Evolutionary conservation across 2,113 vertebrate species (phyloP), one percentile per base, ranked within the genome.

Genomic region (Gopherus evgoodei): DNA sequence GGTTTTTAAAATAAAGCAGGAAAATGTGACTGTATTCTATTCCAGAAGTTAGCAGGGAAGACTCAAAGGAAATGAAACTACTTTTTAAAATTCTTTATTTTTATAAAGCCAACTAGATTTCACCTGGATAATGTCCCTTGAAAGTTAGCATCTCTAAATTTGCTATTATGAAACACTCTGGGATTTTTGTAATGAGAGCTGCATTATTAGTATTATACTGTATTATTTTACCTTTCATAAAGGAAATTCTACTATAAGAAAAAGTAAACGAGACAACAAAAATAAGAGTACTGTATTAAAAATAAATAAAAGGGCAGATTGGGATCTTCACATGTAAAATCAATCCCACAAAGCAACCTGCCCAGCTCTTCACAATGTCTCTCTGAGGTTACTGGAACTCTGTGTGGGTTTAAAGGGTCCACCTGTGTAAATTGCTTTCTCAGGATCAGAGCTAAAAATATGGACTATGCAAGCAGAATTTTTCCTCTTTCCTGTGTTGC

Each of bases 111-210:
- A 22, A 24, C 62, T 3, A 53, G 1, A 49, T 84, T 96, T 88
- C 19, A 80, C 84, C 69, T 2, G 13, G 21, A 44, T 72, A 72
- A 5, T 50, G 14, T 11, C 6, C 84, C 25, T 53, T 84, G 16
- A 78, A 92, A 78, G 65, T 72, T n/a, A 5, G 65, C 19, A 72
- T 72, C 65, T 38, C 8, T 69, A 72, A 38, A 72, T 79, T 21
- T 90, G 29, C 47, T 4, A 79, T 11, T 57, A 88, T 16, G 93
- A 84, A 83, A 56, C 22, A 29, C 1, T 90, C 0, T 0, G 4
- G 44, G 24, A 75, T 27, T 27, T 14, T 1, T 1, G 6, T 81
- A 81, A 57, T 25, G 24, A 1, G 1, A 1, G 31, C 0, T 1
- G 27, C 83, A 88, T 88, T 17, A 62, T 13, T 3, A 38, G 6